phyloP scores from a whole-genome alignment of 2,888 invertebrate species.

The Chorisops tibialis region DNA sequence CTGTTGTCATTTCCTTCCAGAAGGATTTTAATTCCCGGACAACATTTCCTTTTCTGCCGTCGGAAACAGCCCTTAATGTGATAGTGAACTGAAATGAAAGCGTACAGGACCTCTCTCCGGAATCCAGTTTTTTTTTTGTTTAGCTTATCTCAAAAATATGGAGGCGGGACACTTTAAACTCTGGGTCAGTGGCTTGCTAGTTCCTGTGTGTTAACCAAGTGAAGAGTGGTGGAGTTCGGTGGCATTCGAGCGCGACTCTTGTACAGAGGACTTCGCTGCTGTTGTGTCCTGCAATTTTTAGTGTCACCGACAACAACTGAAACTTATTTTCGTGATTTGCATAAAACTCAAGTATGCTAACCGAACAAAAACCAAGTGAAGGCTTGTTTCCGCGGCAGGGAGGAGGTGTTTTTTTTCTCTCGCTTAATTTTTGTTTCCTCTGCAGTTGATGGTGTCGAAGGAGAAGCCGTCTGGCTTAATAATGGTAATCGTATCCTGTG shows the following conservation, averaged over 20 bases:
- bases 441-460: slow-evolving; percentile 1
- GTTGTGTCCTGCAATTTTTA: not conserved
- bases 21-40: slow-evolving; percentile 28
- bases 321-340: slow-evolving; percentile 31
- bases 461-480: slow-evolving; percentile 7
- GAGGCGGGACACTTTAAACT: not conserved
- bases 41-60: slow-evolving; percentile 24
- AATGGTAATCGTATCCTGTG: slow-evolving; percentile 29
- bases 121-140: no score
- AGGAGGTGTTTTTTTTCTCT: slow-evolving; percentile 1
- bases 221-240: not conserved
- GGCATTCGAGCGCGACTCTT: not conserved
- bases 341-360: slow-evolving; percentile 20
- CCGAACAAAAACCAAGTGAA: not conserved
- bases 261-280: not conserved
- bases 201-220: not conserved
- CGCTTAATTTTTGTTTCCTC: not conserved
- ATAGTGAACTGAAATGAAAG: not conserved
- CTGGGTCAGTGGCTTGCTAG: not conserved
- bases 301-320: slow-evolving; percentile 12
- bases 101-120: not conserved
- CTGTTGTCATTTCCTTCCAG: slow-evolving; percentile 26
- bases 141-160: not conserved
- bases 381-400: not conserved
- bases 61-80: slow-evolving; percentile 5